A percentile compares a stretch with the other conserved stretches of the same genome.
Conservation (phyloP, 1,140 invertebrate genomes). For the Brachionus manjavacas region DNA sequence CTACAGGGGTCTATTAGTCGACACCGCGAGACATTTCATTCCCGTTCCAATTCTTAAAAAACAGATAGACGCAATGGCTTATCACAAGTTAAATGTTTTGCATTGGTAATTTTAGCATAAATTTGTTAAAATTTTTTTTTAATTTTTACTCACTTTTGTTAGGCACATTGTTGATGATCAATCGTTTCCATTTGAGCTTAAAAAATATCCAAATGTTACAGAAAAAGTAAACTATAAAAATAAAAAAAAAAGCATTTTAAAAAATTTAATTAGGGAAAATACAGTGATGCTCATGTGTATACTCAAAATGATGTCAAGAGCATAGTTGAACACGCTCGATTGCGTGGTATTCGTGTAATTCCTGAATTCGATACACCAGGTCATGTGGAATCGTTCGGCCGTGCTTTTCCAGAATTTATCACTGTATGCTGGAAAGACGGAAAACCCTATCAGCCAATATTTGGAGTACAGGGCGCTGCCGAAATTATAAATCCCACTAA, state of each 20-base stretch:
- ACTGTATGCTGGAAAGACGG: slow-evolving; percentile 45
- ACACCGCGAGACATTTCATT: slow-evolving; percentile 76
- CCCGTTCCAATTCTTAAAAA: slow-evolving; percentile 49
- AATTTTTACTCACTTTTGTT: slow-evolving; percentile 65
- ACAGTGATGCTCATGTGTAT: slow-evolving; percentile 65
- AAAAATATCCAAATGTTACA: slow-evolving; percentile 64
- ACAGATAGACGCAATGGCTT: slow-evolving; percentile 65
- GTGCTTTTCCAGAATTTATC: slow-evolving; percentile 43
- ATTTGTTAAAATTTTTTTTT: neutral
- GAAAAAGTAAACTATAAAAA: slow-evolving; percentile 47
- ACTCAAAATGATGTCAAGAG: slow-evolving; percentile 63
- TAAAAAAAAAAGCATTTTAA: neutral
- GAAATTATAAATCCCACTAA: slow-evolving; percentile 48
- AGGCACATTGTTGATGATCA: slow-evolving; percentile 90
- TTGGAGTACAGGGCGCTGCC: slow-evolving; percentile 38
- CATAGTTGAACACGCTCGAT: slow-evolving; percentile 71
- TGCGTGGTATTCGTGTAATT: slow-evolving; percentile 78
- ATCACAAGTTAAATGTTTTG: slow-evolving; percentile 84
- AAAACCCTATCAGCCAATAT: slow-evolving; percentile 42
- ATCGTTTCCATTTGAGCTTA: slow-evolving; percentile 79
- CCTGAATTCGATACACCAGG: slow-evolving; percentile 89
- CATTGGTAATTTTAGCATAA: slow-evolving; percentile 71
- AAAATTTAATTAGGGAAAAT: slow-evolving; percentile 49
- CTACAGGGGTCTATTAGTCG: slow-evolving; percentile 73
- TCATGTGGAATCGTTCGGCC: slow-evolving; percentile 48